Percentiles rank a stretch among this genome's conserved stretches.
Evolutionary conservation across 2,888 invertebrate species (phyloP).

Genomic region (Epirrita christyi): DNA sequence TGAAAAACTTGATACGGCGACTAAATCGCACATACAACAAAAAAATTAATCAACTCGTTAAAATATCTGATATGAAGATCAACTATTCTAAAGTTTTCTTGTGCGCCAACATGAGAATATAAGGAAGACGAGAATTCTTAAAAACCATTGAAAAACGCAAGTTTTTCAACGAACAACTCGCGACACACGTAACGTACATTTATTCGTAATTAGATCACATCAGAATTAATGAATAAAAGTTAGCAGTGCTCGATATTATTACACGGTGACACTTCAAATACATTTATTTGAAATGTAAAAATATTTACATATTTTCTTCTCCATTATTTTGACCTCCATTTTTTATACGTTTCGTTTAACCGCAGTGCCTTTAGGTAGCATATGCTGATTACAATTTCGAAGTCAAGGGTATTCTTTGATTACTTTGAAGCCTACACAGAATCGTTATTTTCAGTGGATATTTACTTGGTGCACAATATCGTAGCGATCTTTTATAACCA

Average conservation of each 20-base stretch:
- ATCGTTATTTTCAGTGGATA: no score
- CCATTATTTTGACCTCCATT: constrained; percentile 26
- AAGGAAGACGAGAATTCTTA: constrained; percentile 75
- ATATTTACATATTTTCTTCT: constrained; percentile 73
- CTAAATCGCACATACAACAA: constrained; percentile 53
- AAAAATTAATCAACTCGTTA: constrained; percentile 56
- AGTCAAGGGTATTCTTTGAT: not conserved
- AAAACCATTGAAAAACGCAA: constrained; percentile 58
- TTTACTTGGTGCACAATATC: no score
- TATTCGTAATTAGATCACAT: constrained; percentile 66
- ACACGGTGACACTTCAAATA: constrained; percentile 73
- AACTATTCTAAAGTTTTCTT: constrained; percentile 71
- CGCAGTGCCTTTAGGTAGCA: constrained; percentile 1
- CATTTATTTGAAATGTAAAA: constrained; percentile 74
- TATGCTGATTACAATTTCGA: not conserved
- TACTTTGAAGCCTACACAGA: no score
- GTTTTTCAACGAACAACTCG: constrained; percentile 70
- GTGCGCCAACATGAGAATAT: constrained; percentile 75
- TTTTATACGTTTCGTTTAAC: constrained; percentile 16
- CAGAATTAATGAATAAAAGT: constrained; percentile 66
- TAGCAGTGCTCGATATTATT: constrained; percentile 68
- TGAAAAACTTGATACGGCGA: constrained; percentile 69
- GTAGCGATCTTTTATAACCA: no score
- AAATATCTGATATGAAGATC: constrained; percentile 77
- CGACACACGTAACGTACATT: constrained; percentile 54